Conservation (phyloP, 2,888 invertebrate species). For the Ganaspis brasiliensis region DNA sequence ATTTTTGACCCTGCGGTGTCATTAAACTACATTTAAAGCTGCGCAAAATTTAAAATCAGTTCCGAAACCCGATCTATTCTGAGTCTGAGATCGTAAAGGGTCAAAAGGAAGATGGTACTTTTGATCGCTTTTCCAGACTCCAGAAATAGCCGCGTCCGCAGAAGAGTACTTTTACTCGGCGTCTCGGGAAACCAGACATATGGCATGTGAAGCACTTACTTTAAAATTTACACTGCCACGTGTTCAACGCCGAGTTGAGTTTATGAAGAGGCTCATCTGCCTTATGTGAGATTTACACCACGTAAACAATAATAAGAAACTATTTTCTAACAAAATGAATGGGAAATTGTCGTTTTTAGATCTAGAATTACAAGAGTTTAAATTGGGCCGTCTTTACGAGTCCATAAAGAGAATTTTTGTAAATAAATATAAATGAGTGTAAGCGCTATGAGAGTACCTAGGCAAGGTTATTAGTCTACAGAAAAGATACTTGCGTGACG, state of each 20-base stretch:
- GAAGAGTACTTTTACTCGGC: constrained; percentile 26
- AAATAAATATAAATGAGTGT: no score
- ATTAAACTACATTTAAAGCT: no score
- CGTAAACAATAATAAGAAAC: constrained; percentile 28
- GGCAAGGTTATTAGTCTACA: no score
- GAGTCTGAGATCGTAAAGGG: constrained; percentile 1
- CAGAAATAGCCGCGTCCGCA: constrained; percentile 26
- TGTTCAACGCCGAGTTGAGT: constrained; percentile 42
- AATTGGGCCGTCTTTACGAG: no score
- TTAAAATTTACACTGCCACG: constrained; percentile 56
- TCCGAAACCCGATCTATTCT: not conserved
- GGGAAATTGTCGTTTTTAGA: no score
- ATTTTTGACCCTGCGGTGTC: no score
- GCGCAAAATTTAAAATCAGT: no score
- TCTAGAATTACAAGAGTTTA: no score
- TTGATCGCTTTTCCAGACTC: constrained; percentile 31
- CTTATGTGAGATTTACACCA: constrained; percentile 17
- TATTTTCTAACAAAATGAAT: not conserved
- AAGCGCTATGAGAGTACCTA: no score
- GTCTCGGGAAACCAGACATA: constrained; percentile 55
- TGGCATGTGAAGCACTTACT: constrained; percentile 51
- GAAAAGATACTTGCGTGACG: not conserved
- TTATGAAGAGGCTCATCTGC: constrained; percentile 29
- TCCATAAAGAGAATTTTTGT: no score
- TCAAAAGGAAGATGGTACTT: constrained; percentile 22